phyloP scores from a whole-genome alignment of 1,140 invertebrate genomes.

The Saxidomus purpurata region DNA sequence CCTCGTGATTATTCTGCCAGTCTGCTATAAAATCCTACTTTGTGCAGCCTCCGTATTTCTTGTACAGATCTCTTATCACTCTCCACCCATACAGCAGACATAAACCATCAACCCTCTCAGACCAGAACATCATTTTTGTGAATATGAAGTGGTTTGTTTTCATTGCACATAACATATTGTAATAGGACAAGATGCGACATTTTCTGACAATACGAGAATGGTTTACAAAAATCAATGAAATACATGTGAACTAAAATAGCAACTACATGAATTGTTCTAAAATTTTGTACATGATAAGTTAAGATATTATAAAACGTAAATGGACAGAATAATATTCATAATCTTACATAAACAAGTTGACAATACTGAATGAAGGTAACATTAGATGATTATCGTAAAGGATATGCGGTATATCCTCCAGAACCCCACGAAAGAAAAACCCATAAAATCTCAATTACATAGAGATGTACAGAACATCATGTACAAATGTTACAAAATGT shows the following conservation, averaged over 20 bases:
- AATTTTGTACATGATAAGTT: constrained; percentile 36
- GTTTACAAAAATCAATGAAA: not conserved
- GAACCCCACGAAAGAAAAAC: not conserved
- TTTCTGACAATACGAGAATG: not conserved
- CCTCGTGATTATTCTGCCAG: no score
- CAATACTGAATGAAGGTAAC: constrained; percentile 23
- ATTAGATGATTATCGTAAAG: not conserved
- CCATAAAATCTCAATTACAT: not conserved
- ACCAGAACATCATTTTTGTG: no score
- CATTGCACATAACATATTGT: not conserved
- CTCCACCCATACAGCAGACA: no score
- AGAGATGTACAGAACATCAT: no score
- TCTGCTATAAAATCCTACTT: no score
- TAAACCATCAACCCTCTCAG: no score
- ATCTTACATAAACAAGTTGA: not conserved
- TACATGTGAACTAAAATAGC: not conserved
- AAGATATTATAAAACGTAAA: constrained; percentile 6
- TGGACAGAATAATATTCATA: constrained; percentile 14
- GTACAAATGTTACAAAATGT: not conserved
- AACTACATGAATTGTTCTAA: constrained; percentile 2
- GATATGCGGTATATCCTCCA: not conserved
- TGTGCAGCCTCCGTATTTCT: no score
- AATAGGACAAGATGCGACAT: not conserved
- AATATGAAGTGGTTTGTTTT: no score
- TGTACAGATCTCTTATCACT: no score